Evolutionary conservation across 2,797 vertebrate genomes (phyloP).

Genomic region (Gobio occitaniae): DNA sequence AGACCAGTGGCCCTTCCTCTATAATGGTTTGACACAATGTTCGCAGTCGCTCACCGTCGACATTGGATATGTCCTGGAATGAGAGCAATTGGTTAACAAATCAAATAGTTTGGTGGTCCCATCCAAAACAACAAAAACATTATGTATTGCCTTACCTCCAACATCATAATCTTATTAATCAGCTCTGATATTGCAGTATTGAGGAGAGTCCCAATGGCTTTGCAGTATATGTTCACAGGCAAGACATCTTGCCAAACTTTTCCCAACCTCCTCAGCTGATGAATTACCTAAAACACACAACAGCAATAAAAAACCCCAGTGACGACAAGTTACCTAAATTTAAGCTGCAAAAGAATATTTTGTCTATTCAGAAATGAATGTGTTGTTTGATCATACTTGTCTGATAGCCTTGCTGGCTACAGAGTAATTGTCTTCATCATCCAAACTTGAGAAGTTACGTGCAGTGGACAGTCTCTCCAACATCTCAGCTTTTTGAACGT

Average conservation of each 20-base stretch:
- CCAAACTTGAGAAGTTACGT: constrained; percentile 92
- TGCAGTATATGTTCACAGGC: constrained; percentile 92
- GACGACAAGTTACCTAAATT: background rate
- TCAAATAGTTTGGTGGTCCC: background rate
- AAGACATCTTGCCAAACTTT: constrained; percentile 96
- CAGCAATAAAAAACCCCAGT: background rate
- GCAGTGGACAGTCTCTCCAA: constrained; percentile 93
- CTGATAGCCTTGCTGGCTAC: constrained; percentile 91
- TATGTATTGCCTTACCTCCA: constrained; percentile 83
- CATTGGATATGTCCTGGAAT: constrained; percentile 92
- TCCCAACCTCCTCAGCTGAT: constrained; percentile 92
- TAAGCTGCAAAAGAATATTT: background rate
- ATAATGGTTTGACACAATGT: constrained; percentile 88
- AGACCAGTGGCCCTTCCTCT: constrained; percentile 91
- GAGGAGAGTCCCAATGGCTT: constrained; percentile 92
- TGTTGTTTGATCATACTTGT: constrained; percentile 80
- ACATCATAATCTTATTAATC: constrained; percentile 84
- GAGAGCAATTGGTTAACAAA: background rate
- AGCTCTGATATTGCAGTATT: constrained; percentile 89
- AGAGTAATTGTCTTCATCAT: constrained; percentile 89
- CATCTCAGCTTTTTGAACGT: constrained; percentile 90
- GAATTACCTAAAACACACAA: constrained; percentile 83
- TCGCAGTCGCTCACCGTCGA: constrained; percentile 90
- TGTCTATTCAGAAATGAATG: background rate
- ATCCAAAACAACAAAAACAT: background rate